These are phyloP conservation scores for zebrafish (Danio rerio) DNA, from an alignment of 2,113 vertebrate species.

Conservation along the genomic window DNA sequence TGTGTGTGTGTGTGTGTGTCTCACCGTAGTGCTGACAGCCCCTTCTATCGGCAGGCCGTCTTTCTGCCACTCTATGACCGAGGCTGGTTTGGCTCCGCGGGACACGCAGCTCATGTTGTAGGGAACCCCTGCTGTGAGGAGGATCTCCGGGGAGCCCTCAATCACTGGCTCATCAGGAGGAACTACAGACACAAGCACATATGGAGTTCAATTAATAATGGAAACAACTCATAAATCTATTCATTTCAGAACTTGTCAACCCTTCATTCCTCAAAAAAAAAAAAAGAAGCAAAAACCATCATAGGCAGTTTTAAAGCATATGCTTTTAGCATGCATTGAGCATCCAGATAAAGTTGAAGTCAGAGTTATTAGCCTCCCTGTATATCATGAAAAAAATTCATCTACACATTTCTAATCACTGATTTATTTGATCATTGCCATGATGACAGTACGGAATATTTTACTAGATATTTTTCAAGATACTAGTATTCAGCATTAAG, in stretches of 20 bases:
- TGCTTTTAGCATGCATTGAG: not conserved
- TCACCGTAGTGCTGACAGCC: slow-evolving; percentile 82
- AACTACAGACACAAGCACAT: slow-evolving; percentile 63
- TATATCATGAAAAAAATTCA: too few relatives aligned
- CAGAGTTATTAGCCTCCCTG: too few relatives aligned
- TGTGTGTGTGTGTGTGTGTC: slow-evolving; percentile 37
- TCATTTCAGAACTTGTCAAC: not conserved
- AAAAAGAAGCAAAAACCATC: not conserved
- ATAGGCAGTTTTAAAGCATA: not conserved
- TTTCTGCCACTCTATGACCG: slow-evolving; percentile 87
- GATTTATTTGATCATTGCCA: too few relatives aligned
- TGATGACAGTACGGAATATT: too few relatives aligned
- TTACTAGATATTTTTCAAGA: too few relatives aligned
- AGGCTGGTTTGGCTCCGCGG: slow-evolving; percentile 88
- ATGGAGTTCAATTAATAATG: not conserved
- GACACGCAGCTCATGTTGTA: slow-evolving; percentile 93
- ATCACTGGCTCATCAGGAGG: slow-evolving; percentile 92
- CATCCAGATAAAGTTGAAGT: not conserved
- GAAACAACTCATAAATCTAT: slow-evolving; percentile 1
- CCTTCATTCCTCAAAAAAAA: not conserved
- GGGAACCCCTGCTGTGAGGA: slow-evolving; percentile 86
- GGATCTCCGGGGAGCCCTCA: slow-evolving; percentile 86
- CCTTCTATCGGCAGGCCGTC: slow-evolving; percentile 86
- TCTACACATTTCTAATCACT: too few relatives aligned
- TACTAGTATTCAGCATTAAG: too few relatives aligned